Conservation (phyloP, 1,140 invertebrate genomes). For the Babylonia areolata region DNA sequence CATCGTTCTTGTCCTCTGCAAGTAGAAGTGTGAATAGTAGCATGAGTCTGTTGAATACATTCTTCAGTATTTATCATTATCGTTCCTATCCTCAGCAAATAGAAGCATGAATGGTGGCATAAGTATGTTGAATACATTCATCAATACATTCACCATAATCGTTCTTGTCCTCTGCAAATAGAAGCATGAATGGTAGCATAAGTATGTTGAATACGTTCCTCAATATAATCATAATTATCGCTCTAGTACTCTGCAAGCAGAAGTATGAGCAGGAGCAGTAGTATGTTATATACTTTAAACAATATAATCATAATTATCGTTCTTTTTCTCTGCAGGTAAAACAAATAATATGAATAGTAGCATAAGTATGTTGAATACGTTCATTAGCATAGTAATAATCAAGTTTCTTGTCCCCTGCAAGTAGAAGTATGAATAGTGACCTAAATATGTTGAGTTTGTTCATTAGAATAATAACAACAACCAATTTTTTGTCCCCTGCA, state of each 20-base stretch:
- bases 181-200: neutral
- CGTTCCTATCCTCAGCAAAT: neutral
- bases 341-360: neutral
- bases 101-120: no score
- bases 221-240: no score
- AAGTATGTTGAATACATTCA: neutral
- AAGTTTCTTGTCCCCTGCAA: no score
- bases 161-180: neutral
- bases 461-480: no score
- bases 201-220: no score
- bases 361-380: neutral
- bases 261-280: neutral
- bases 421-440: no score
- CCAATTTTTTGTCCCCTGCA: neutral
- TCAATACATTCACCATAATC: neutral
- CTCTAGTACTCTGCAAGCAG: neutral
- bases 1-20: no score
- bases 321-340: neutral
- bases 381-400: neutral
- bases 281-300: neutral
- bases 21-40: no score
- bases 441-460: no score
- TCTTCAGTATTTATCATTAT: no score
- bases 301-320: neutral
- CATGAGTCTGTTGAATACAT: no score